These are phyloP conservation scores for Ptilodon capucinus DNA, from an alignment of 2,888 invertebrate genomes.

Conservation along the genomic window DNA sequence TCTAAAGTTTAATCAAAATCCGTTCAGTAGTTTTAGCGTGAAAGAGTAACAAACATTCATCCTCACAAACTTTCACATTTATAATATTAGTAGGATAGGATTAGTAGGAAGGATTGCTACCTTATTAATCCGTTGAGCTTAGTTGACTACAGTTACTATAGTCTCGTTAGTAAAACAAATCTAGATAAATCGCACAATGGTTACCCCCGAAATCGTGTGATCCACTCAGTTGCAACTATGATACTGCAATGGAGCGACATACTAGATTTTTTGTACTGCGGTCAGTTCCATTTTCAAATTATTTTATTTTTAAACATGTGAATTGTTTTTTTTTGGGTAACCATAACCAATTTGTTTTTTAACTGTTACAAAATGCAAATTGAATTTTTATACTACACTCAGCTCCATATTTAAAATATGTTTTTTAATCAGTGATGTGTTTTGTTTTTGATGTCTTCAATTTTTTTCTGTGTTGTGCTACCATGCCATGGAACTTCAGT, in stretches of 20 bases:
- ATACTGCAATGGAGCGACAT: slow-evolving; percentile 79
- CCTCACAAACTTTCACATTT: too few relatives aligned
- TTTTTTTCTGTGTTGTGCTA: background rate
- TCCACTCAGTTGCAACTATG: slow-evolving; percentile 71
- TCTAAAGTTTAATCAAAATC: too few relatives aligned
- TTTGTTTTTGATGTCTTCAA: background rate
- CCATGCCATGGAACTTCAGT: background rate
- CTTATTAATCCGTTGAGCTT: too few relatives aligned
- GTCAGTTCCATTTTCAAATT: slow-evolving; percentile 59
- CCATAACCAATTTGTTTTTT: too few relatives aligned
- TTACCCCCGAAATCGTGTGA: slow-evolving; percentile 57
- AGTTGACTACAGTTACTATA: slow-evolving; percentile 11
- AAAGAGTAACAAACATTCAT: too few relatives aligned
- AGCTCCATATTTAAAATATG: slow-evolving; percentile 52
- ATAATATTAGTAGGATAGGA: too few relatives aligned
- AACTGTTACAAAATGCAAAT: slow-evolving; percentile 46
- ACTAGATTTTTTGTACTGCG: slow-evolving; percentile 73
- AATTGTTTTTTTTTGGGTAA: background rate
- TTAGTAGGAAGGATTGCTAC: too few relatives aligned
- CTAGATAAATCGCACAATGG: slow-evolving; percentile 63
- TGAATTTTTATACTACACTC: slow-evolving; percentile 73
- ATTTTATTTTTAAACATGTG: background rate
- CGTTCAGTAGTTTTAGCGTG: too few relatives aligned
- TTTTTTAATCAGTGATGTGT: background rate
- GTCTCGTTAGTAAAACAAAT: slow-evolving; percentile 40